Conservation (phyloP, 2,113 vertebrate species). For the Eupsittula cactorum region DNA sequence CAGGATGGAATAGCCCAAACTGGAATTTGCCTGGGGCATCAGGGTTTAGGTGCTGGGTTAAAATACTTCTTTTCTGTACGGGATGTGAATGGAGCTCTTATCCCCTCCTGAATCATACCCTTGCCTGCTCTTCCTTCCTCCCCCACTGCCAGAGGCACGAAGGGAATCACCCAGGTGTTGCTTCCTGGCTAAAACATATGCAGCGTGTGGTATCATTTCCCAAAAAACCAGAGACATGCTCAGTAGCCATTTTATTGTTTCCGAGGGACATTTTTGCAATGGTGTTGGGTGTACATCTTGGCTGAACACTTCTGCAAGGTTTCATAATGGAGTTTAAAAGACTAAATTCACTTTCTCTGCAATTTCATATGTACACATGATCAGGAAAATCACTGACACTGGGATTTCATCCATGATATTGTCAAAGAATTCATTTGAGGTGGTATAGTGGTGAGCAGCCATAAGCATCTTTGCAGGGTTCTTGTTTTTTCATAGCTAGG, state of each 20-base stretch:
- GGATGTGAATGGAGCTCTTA: neutral
- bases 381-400: neutral
- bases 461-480: neutral
- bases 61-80: neutral
- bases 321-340: neutral
- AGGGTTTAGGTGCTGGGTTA: neutral
- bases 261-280: neutral
- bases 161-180: neutral
- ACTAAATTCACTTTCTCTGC: neutral
- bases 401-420: neutral
- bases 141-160: neutral
- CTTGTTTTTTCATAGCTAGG: neutral
- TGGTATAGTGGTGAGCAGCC: neutral
- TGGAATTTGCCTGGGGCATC: neutral
- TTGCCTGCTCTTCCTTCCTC: slow-evolving; percentile 26
- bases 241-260: neutral
- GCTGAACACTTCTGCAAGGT: neutral
- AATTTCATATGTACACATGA: neutral
- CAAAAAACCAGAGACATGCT: neutral
- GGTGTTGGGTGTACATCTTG: neutral
- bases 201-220: neutral
- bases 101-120: neutral
- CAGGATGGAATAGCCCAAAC: neutral
- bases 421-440: neutral
- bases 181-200: neutral